phyloP scores from a whole-genome alignment of 2,888 invertebrate species.

The Hipparchia semele region DNA sequence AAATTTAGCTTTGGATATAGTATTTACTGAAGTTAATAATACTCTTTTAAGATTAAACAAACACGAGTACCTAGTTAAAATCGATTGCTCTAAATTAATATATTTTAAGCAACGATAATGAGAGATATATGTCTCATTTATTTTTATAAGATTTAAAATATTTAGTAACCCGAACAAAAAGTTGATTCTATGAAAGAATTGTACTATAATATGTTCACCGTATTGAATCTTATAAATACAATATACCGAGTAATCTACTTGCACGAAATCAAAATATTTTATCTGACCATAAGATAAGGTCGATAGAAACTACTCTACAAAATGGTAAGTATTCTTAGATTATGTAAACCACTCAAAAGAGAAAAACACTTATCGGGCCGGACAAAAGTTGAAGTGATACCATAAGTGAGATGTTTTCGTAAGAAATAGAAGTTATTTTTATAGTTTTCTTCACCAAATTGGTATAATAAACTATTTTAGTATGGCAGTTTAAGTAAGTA shows the following conservation, averaged over 20 bases:
- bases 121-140: no score
- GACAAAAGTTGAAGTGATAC: slow-evolving; percentile 1
- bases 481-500: neutral
- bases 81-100: no score
- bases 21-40: neutral
- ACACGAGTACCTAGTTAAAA: no score
- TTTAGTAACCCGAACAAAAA: no score
- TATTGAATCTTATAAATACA: no score
- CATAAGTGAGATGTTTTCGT: neutral
- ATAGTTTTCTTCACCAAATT: slow-evolving; percentile 10
- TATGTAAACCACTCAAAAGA: slow-evolving; percentile 5
- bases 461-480: neutral
- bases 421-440: slow-evolving; percentile 2
- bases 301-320: neutral
- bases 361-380: slow-evolving; percentile 12
- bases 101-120: no score
- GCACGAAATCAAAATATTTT: neutral
- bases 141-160: no score
- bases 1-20: neutral
- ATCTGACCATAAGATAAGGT: no score
- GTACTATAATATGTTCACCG: no score
- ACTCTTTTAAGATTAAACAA: neutral
- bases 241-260: neutral
- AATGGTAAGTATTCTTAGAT: slow-evolving; percentile 11
- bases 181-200: no score